Base-by-base conservation (phyloP, 2,797 vertebrate genomes). In the Chlorospingus flavigularis region DNA sequence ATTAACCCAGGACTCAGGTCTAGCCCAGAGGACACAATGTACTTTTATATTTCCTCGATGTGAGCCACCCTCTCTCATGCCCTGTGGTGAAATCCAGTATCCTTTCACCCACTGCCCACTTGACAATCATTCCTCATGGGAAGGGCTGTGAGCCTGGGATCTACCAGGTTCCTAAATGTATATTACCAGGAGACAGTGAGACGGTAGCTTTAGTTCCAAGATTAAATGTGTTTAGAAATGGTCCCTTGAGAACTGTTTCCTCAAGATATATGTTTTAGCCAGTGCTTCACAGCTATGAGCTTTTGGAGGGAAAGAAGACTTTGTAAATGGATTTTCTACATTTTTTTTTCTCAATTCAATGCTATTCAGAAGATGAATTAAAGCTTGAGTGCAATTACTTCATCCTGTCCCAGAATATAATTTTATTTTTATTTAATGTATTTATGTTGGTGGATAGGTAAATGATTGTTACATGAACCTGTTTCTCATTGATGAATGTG, bases 401-500 rank as follows among this genome's bases (percentile, higher is more conserved):
- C 53, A 48, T 89, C n/a, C 42, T 80, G 43, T 74, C 82, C 37
- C 51, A 53, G 55, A 92, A 84, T 73, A 81, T 66, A 0, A 4
- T 86, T 95, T 94, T 92, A 61, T 92, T 90, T 86, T 88, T 88
- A 84, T 91, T 91, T 86, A 67, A 80, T 50, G 13, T 57, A 43
- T 76, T 86, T 93, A 42, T 7, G 26, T 76, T 94, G 63, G 45
- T 90, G 63, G 50, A 35, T 93, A 81, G 77, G 70, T 91, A 93
- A 86, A 94, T 89, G 57, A 79, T 62, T 78, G 37, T 90, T 93
- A 67, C 50, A 48, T 70, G 74, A 91, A 86, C 67, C 63, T 72
- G n/a, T 86, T 92, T 91, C 88, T 92, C 71, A 66, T 50, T 91
- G 91, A 91, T 75, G 50, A 80, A 87, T 84, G 65, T 91, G 66